Conservation (phyloP, 92 coral and sea anemone genomes). For the Scolanthus callimorphus region DNA sequence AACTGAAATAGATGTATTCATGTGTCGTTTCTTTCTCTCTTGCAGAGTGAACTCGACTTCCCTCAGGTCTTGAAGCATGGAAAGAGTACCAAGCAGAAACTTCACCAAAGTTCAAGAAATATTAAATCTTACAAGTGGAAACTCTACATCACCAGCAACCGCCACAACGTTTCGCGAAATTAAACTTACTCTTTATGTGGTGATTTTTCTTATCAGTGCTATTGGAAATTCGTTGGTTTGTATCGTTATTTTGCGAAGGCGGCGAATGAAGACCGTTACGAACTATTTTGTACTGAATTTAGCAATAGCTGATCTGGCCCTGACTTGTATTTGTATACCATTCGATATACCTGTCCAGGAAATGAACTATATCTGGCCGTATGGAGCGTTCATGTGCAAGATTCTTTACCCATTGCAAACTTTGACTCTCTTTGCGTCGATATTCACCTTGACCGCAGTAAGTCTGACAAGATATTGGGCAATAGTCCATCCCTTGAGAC, state of each 20-base stretch:
- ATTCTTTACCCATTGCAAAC: conserved; percentile 89
- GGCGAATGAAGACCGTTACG: conserved; percentile 89
- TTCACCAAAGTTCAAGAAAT: too few species aligned
- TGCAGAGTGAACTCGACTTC: too few species aligned
- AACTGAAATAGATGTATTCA: too few species aligned
- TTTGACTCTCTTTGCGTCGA: conserved; percentile 75
- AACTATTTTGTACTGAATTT: conserved; percentile 89
- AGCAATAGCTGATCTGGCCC: conserved; percentile 88
- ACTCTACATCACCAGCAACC: background rate
- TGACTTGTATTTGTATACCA: conserved; percentile 89
- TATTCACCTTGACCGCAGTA: conserved; percentile 89
- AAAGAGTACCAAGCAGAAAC: too few species aligned
- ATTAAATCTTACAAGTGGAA: background rate
- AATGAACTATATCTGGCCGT: conserved; percentile 89
- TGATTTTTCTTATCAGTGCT: conserved; percentile 79
- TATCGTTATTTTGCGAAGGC: conserved; percentile 57
- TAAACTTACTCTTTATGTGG: conserved; percentile 59
- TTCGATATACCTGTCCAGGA: conserved; percentile 94
- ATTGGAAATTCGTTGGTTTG: conserved; percentile 87
- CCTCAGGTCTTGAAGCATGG: too few species aligned
- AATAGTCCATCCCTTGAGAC: conserved; percentile 76
- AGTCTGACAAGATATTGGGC: conserved; percentile 94
- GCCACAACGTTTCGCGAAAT: conserved; percentile 11
- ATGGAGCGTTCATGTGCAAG: conserved; percentile 91
- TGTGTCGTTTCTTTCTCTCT: too few species aligned